These are phyloP conservation scores for Scrobipalpa atriplicella DNA, from an alignment of 2,888 invertebrate genomes.

Conservation along the genomic window DNA sequence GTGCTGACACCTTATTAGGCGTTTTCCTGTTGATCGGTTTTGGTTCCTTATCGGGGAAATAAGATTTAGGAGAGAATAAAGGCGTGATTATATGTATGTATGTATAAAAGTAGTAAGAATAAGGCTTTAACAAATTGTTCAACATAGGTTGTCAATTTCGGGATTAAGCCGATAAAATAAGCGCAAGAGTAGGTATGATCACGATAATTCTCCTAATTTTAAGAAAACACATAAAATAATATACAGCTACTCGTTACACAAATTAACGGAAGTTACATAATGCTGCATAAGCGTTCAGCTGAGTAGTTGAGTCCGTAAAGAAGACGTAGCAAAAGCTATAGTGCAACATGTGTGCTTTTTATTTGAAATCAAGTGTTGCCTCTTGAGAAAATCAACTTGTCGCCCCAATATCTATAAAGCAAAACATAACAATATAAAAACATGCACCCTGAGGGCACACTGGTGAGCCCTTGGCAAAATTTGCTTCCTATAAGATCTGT, in stretches of 20 bases:
- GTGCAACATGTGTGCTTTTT: slow-evolving; percentile 15
- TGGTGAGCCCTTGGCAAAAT: slow-evolving; percentile 56
- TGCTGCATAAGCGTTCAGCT: too few relatives aligned
- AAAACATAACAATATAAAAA: slow-evolving; percentile 70
- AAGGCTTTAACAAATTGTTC: too few relatives aligned
- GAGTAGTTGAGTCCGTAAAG: too few relatives aligned
- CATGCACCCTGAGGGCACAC: slow-evolving; percentile 58
- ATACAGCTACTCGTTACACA: too few relatives aligned
- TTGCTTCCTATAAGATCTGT: slow-evolving; percentile 77
- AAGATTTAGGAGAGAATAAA: background rate
- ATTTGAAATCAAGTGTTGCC: slow-evolving; percentile 25
- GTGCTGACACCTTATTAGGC: slow-evolving; percentile 23
- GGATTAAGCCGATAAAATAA: too few relatives aligned
- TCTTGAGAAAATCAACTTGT: slow-evolving; percentile 41
- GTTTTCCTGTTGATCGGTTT: background rate
- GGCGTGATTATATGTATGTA: too few relatives aligned
- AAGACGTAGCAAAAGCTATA: background rate
- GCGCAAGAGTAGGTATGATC: too few relatives aligned
- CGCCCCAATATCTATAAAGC: slow-evolving; percentile 55
- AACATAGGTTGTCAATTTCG: too few relatives aligned
- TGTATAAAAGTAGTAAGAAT: too few relatives aligned
- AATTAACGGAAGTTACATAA: too few relatives aligned
- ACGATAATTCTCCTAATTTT: too few relatives aligned
- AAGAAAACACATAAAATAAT: too few relatives aligned
- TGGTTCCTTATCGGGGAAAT: background rate